Percentiles rank a stretch among this genome's conserved stretches.
Conservation (phyloP, 2,113 vertebrate species). For the Connochaetes taurinus region DNA sequence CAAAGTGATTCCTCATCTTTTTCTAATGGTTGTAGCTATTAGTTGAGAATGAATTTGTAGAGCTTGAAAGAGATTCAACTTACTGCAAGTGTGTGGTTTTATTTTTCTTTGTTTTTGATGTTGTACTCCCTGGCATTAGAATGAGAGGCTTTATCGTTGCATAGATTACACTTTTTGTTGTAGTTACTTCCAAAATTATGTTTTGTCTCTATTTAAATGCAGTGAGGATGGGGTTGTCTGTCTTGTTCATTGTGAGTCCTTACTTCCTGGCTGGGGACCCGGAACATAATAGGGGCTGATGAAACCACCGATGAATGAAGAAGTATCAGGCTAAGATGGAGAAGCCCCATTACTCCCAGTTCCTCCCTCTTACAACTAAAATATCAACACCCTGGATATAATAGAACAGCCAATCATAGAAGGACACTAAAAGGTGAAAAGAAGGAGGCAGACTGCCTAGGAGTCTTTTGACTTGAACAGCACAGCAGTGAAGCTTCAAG, state of each 20-base stretch:
- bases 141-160: background rate
- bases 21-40: background rate
- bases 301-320: background rate
- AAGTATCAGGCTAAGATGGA: background rate
- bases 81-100: background rate
- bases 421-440: background rate
- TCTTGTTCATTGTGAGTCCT: background rate
- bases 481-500: background rate
- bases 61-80: background rate
- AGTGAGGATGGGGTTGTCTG: background rate
- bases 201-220: background rate
- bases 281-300: background rate
- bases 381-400: background rate
- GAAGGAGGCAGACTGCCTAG: background rate
- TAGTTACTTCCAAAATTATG: background rate
- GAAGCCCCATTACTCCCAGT: background rate
- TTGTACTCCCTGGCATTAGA: background rate
- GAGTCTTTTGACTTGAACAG: background rate
- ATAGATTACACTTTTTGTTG: background rate
- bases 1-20: background rate
- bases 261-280: background rate
- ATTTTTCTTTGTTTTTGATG: background rate
- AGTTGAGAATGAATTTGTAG: background rate
- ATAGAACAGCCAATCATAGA: background rate
- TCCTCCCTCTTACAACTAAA: background rate